Conservation (phyloP, 2,113 vertebrate species). For the Callorhinus ursinus region DNA sequence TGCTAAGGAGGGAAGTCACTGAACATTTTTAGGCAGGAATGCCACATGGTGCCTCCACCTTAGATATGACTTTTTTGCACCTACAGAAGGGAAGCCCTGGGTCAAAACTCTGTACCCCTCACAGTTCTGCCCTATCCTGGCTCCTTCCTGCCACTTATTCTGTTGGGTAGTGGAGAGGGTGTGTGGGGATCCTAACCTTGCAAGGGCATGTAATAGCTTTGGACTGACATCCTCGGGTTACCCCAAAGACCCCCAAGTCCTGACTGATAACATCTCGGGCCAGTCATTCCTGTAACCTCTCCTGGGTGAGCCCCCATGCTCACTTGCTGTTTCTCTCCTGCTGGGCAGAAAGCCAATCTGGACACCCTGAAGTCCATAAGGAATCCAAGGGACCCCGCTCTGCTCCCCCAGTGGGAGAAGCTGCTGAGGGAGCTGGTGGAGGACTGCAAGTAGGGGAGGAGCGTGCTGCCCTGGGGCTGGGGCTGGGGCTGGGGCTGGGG, state of each 20-base stretch:
- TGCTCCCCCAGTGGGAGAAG: constrained; percentile 54
- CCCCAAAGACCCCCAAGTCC: background rate
- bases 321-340: background rate
- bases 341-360: constrained; percentile 82
- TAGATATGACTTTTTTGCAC: background rate
- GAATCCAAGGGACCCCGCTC: background rate
- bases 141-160: background rate
- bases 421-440: constrained; percentile 78
- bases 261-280: background rate
- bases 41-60: background rate
- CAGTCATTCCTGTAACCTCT: background rate
- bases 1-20: background rate
- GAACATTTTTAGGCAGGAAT: background rate
- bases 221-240: background rate
- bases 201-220: background rate
- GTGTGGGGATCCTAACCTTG: background rate
- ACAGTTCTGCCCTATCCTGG: background rate
- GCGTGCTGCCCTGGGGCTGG: fast-evolving
- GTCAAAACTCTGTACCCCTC: background rate
- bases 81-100: background rate
- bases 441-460: constrained; percentile 81
- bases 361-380: constrained; percentile 53
- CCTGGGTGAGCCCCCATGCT: background rate
- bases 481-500: background rate
- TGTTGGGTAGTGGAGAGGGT: background rate